Conservation (phyloP, 2,888 invertebrate genomes). For the Cinara cedri region DNA sequence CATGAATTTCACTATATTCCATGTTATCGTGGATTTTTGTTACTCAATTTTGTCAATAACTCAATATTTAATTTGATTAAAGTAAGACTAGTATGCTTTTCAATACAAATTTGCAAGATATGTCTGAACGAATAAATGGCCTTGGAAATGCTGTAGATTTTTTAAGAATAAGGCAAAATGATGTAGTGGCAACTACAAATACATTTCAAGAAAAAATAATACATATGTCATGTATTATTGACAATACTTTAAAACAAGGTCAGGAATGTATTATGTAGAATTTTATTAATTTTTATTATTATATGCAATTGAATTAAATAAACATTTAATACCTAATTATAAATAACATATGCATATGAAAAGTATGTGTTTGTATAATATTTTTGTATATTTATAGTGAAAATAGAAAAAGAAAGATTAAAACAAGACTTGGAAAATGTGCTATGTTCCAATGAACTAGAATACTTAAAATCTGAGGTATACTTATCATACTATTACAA, state of each 20-base stretch:
- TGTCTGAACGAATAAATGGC: slow-evolving; percentile 32
- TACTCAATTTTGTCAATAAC: no score
- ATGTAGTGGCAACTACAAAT: slow-evolving; percentile 12
- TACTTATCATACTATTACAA: not conserved
- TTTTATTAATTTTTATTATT: no score
- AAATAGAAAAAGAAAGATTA: slow-evolving; percentile 2
- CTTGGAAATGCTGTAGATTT: slow-evolving; percentile 9
- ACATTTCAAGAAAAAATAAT: slow-evolving; percentile 22
- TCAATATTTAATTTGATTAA: no score
- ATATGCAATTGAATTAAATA: no score
- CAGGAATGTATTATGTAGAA: not conserved
- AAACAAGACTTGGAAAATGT: slow-evolving; percentile 1
- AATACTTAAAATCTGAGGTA: slow-evolving; percentile 38
- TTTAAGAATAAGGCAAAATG: slow-evolving; percentile 35
- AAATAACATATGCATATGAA: no score
- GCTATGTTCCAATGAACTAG: slow-evolving; percentile 5
- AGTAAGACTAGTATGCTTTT: no score
- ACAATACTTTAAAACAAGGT: slow-evolving; percentile 26
- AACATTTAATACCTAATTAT: no score
- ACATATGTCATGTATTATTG: slow-evolving; percentile 6
- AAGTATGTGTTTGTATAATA: no score
- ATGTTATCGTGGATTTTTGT: no score
- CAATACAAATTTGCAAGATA: slow-evolving; percentile 20
- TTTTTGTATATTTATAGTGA: not conserved
- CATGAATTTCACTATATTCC: no score